These are phyloP conservation scores for Aphelenchoides bicaudatus DNA, from an alignment of 2,888 invertebrate species.

Conservation along the genomic window DNA sequence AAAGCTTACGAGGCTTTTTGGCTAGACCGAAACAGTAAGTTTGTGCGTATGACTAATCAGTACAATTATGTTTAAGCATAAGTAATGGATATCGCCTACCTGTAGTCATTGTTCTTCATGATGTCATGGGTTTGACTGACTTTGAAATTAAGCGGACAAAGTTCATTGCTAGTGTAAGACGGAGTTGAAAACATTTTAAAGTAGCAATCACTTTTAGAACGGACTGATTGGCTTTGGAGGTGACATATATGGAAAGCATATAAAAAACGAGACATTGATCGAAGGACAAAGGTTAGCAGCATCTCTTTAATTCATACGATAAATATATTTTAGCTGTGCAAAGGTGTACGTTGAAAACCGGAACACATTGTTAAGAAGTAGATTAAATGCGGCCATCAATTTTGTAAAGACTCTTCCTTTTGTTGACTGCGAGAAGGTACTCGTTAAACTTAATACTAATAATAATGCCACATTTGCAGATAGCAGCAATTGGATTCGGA, in stretches of 20 bases:
- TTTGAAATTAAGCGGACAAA: constrained; percentile 2
- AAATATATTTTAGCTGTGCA: too few relatives aligned
- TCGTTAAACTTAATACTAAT: neutral
- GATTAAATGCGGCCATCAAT: neutral
- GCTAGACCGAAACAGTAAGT: constrained; percentile 5
- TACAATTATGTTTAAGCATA: neutral
- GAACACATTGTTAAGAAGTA: constrained; percentile 11
- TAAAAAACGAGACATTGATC: neutral
- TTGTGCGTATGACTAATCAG: neutral
- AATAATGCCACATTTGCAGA: constrained; percentile 20
- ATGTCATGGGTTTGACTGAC: constrained; percentile 3
- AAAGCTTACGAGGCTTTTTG: neutral
- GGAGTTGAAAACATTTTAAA: neutral
- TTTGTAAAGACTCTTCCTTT: constrained; percentile 1
- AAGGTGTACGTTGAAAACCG: neutral
- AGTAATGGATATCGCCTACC: constrained; percentile 1
- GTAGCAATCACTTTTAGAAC: constrained; percentile 31
- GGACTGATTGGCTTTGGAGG: constrained; percentile 51
- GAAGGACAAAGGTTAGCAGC: too few relatives aligned
- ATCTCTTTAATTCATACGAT: too few relatives aligned
- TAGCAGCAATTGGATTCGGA: constrained; percentile 51
- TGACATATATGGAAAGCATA: constrained; percentile 47
- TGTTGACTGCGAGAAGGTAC: neutral
- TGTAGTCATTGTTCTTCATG: constrained; percentile 11
- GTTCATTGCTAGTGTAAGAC: constrained; percentile 2